A percentile compares a stretch with the other conserved stretches of the same genome.
These are phyloP conservation scores for Cecropterus lyciades DNA, from an alignment of 1,140 invertebrate genomes.

Conservation along the genomic window DNA sequence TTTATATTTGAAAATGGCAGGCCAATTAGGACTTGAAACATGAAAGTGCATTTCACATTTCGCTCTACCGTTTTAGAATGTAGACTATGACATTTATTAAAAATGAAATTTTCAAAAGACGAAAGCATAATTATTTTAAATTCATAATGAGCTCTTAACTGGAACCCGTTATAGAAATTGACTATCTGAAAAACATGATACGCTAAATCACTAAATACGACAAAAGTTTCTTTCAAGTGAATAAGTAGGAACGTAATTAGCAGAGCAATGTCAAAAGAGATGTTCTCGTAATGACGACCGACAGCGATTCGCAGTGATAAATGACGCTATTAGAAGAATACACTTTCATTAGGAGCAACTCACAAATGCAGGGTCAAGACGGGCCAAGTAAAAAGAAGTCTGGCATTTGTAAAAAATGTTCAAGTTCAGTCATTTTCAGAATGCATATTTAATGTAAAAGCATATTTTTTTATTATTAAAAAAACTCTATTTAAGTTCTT, in stretches of 20 bases:
- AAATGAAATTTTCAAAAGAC: not conserved
- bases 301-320: constrained; percentile 38
- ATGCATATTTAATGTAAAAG: no score
- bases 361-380: constrained; percentile 35
- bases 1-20: no score
- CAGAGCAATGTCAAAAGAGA: constrained; percentile 21
- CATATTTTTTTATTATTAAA: no score
- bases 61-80: no score
- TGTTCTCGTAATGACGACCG: constrained; percentile 19
- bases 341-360: constrained; percentile 43
- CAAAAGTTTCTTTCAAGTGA: constrained; percentile 6
- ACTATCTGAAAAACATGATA: constrained; percentile 1
- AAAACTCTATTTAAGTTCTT: no score
- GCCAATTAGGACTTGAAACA: no score
- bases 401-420: not conserved
- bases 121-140: not conserved
- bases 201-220: not conserved
- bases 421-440: not conserved
- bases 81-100: not conserved
- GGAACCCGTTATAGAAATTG: not conserved
- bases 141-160: not conserved
- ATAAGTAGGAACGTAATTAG: constrained; percentile 30
- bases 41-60: no score
- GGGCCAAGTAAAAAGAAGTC: constrained; percentile 32
- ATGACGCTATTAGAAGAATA: constrained; percentile 44